Conservation (phyloP, 37 sponge, comb jelly and placozoan species). For the Beroe forskalii region DNA sequence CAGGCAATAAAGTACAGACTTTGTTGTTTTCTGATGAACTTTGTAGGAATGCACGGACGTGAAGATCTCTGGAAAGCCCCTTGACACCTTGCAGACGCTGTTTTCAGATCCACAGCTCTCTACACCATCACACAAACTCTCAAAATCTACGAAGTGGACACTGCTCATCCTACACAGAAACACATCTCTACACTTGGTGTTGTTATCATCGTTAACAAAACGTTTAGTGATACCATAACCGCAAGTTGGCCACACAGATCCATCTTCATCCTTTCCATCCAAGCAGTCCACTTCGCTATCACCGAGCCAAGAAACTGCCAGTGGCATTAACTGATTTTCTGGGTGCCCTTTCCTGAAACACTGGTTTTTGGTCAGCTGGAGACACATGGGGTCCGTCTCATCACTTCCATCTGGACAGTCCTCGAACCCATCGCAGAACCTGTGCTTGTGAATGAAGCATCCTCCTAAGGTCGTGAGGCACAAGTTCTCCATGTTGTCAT, state of each 20-base stretch:
- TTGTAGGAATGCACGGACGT: background rate
- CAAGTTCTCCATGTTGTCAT: background rate
- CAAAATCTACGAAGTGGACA: background rate
- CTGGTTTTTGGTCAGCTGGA: background rate
- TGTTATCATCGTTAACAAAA: background rate
- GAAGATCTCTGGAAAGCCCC: background rate
- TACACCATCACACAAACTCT: background rate
- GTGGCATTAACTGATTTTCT: background rate
- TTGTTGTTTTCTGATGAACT: background rate
- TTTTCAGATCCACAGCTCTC: background rate
- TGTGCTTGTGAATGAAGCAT: constrained; percentile 26
- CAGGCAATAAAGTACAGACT: background rate
- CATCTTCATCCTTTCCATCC: background rate
- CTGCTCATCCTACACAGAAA: background rate
- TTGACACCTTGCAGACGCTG: background rate
- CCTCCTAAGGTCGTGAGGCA: background rate
- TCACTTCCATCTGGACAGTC: constrained; percentile 34
- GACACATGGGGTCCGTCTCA: constrained; percentile 7
- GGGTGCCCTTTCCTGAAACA: background rate
- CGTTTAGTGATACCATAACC: background rate
- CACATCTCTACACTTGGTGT: background rate
- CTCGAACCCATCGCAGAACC: constrained; percentile 14
- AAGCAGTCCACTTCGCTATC: background rate
- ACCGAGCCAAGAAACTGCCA: background rate
- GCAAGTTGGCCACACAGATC: background rate